Evolutionary conservation across 2,113 vertebrate species (phyloP).

Genomic region (Chionis minor): DNA sequence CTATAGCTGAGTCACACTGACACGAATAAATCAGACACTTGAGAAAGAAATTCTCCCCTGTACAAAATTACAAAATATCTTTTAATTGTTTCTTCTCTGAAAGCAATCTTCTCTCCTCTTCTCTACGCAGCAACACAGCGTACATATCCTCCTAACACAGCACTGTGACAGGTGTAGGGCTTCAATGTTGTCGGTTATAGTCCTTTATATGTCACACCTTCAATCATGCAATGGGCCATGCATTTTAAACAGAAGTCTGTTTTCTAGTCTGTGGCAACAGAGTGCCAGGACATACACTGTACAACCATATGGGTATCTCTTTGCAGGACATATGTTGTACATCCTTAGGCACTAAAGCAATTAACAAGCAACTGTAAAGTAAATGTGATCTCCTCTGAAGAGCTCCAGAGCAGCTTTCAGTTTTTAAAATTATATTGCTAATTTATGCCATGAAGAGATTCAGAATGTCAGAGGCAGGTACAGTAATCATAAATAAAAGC

Average conservation of each 20-base stretch:
- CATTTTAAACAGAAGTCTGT: conserved; percentile 58
- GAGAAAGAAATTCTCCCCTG: neutral
- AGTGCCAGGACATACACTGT: conserved; percentile 59
- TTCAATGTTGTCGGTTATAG: conserved; percentile 20
- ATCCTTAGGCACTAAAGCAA: conserved; percentile 64
- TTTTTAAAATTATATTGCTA: conserved; percentile 31
- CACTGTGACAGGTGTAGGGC: conserved; percentile 5
- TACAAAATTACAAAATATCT: neutral
- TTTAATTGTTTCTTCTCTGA: neutral
- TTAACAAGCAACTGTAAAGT: conserved; percentile 57
- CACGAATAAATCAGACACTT: neutral
- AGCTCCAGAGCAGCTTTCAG: conserved; percentile 21
- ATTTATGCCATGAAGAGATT: conserved; percentile 13
- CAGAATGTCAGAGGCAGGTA: neutral
- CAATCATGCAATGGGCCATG: conserved; percentile 15
- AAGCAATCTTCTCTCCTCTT: neutral
- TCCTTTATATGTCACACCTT: conserved; percentile 35
- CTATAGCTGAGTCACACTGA: neutral
- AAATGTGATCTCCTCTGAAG: conserved; percentile 51
- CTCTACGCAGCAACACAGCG: neutral
- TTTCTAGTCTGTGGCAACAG: conserved; percentile 40
- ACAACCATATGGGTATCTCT: conserved; percentile 54
- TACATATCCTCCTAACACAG: neutral
- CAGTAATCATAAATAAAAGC: neutral
- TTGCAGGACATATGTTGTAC: conserved; percentile 62